These are phyloP conservation scores for Ceratotherium simum DNA, from an alignment of 2,113 vertebrate genomes.

Conservation along the genomic window DNA sequence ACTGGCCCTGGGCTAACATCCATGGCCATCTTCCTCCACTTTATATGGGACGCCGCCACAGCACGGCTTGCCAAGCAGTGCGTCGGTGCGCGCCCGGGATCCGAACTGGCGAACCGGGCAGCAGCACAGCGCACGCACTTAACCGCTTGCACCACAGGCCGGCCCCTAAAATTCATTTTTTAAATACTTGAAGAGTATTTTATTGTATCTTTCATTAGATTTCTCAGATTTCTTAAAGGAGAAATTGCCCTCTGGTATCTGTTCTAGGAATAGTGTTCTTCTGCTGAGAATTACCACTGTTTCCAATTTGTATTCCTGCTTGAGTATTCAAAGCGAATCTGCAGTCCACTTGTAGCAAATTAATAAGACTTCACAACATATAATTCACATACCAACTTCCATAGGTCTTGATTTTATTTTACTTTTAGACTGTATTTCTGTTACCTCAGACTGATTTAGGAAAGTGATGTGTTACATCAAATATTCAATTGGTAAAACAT, in stretches of 20 bases:
- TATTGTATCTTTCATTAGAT: neutral
- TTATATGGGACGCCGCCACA: too few relatives aligned
- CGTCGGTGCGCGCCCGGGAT: too few relatives aligned
- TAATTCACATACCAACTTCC: neutral
- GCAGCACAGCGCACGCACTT: too few relatives aligned
- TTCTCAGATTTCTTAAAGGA: neutral
- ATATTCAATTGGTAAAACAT: neutral
- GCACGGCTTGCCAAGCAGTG: too few relatives aligned
- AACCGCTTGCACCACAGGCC: too few relatives aligned
- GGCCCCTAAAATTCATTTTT: neutral
- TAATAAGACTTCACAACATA: neutral
- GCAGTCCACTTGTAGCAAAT: neutral
- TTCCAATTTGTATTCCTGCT: neutral
- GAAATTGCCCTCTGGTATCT: neutral
- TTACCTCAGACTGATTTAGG: neutral
- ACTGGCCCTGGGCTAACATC: too few relatives aligned
- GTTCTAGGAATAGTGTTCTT: neutral
- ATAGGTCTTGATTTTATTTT: neutral
- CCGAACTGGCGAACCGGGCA: too few relatives aligned
- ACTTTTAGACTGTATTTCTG: neutral
- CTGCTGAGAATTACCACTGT: neutral
- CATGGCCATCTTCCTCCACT: too few relatives aligned
- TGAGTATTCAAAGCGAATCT: conserved; percentile 3
- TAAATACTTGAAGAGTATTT: conserved; percentile 6
- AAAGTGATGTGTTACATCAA: neutral